phyloP scores from a whole-genome alignment of 2,113 vertebrate species.

The Bufo gargarizans region DNA sequence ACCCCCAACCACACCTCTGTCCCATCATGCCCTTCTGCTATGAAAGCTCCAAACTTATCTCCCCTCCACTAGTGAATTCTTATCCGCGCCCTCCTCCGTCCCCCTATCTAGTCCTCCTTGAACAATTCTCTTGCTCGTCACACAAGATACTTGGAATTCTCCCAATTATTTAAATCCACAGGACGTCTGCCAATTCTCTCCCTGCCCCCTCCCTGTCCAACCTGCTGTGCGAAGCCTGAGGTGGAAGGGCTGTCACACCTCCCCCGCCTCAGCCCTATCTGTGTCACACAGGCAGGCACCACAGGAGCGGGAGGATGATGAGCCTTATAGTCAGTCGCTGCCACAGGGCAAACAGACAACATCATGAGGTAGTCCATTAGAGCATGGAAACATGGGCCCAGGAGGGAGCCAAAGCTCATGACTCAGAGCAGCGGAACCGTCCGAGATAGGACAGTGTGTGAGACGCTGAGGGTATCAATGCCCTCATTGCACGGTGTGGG shows the following conservation, averaged over 20 bases:
- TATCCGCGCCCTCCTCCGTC: not conserved
- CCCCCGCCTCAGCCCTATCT: slow-evolving; percentile 27
- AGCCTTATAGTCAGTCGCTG: not conserved
- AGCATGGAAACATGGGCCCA: not conserved
- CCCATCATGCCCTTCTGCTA: not conserved
- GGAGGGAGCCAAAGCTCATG: not conserved
- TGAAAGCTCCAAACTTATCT: not conserved
- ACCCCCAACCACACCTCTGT: not conserved
- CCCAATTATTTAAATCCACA: slow-evolving; percentile 40
- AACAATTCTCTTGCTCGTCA: slow-evolving; percentile 12
- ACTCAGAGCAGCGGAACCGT: not conserved
- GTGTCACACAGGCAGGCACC: slow-evolving; percentile 24
- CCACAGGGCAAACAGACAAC: not conserved
- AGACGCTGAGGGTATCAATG: not conserved
- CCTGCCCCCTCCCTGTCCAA: slow-evolving; percentile 35
- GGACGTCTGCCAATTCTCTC: not conserved
- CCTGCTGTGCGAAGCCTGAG: slow-evolving; percentile 44
- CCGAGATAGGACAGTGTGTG: not conserved
- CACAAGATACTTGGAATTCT: slow-evolving; percentile 43
- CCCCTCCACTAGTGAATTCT: not conserved
- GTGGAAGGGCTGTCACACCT: slow-evolving; percentile 20
- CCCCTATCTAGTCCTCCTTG: slow-evolving; percentile 1
- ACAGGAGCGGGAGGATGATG: not conserved
- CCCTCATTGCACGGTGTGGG: not conserved
- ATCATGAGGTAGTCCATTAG: not conserved